These are phyloP conservation scores for Cistogaster globosa DNA, from an alignment of 2,888 invertebrate species.

Conservation along the genomic window DNA sequence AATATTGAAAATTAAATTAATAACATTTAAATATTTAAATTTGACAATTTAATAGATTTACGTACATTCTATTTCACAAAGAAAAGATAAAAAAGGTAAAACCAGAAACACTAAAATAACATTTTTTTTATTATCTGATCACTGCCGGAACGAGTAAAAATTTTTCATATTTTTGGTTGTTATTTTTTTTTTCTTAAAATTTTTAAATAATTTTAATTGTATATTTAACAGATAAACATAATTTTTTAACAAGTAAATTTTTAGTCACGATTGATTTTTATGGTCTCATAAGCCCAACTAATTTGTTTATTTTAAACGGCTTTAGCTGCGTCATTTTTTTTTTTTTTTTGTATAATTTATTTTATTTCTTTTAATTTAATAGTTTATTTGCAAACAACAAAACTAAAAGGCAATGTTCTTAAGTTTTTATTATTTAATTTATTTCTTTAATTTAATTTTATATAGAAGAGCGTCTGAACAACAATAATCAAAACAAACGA, in stretches of 20 bases:
- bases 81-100: no score
- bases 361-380: conserved; percentile 22
- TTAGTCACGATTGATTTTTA: conserved; percentile 45
- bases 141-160: not conserved
- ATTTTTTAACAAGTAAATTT: conserved; percentile 12
- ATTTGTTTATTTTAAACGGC: conserved; percentile 39
- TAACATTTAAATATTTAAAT: no score
- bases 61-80: no score
- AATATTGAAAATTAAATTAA: no score
- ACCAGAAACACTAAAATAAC: no score
- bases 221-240: not conserved
- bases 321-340: conserved; percentile 55
- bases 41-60: no score
- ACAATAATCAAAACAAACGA: conserved; percentile 59
- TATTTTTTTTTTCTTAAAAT: no score
- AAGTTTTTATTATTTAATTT: conserved; percentile 26
- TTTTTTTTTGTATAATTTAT: conserved; percentile 53
- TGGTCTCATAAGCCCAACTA: conserved; percentile 51
- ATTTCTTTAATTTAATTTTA: conserved; percentile 20
- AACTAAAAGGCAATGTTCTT: not conserved
- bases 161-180: not conserved
- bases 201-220: not conserved
- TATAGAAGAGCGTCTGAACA: conserved; percentile 34
- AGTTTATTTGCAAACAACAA: conserved; percentile 55
- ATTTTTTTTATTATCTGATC: conserved; percentile 6